Percentiles rank a stretch among this genome's conserved stretches.
Evolutionary conservation across 1,140 invertebrate species (phyloP).

Genomic region (Eueides isabella): DNA sequence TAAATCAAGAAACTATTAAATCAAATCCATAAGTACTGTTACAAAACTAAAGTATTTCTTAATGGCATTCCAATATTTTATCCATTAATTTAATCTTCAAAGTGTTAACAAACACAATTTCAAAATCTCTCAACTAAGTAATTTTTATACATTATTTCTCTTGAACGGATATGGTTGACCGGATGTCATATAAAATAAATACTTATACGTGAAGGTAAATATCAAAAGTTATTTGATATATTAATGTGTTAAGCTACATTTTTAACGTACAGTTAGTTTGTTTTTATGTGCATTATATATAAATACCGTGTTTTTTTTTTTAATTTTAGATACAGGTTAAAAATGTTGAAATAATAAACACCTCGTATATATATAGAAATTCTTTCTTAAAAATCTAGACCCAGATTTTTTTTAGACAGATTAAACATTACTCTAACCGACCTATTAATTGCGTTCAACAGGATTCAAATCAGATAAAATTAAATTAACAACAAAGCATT

Average conservation of each 20-base stretch:
- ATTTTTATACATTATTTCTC: constrained; percentile 1
- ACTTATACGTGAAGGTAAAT: not conserved
- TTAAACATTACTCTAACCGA: too few relatives aligned
- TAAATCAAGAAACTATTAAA: not conserved
- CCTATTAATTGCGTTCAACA: too few relatives aligned
- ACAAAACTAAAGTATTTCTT: not conserved
- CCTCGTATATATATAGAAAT: not conserved
- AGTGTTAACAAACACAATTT: not conserved
- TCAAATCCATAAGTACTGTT: not conserved
- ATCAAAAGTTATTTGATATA: constrained; percentile 5
- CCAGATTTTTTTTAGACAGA: too few relatives aligned
- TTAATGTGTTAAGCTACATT: not conserved
- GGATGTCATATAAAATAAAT: constrained; percentile 15
- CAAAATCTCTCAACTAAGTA: not conserved
- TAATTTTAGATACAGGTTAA: not conserved
- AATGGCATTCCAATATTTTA: constrained; percentile 3
- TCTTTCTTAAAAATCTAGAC: not conserved
- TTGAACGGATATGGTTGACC: not conserved
- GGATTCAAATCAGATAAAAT: too few relatives aligned
- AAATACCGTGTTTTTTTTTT: not conserved
- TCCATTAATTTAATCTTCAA: not conserved
- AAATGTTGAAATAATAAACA: not conserved
- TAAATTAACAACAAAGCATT: too few relatives aligned
- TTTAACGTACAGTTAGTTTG: not conserved
- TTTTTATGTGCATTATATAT: not conserved